phyloP scores from a whole-genome alignment of 2,888 invertebrate genomes.

The Leptinotarsa peninsularis region DNA sequence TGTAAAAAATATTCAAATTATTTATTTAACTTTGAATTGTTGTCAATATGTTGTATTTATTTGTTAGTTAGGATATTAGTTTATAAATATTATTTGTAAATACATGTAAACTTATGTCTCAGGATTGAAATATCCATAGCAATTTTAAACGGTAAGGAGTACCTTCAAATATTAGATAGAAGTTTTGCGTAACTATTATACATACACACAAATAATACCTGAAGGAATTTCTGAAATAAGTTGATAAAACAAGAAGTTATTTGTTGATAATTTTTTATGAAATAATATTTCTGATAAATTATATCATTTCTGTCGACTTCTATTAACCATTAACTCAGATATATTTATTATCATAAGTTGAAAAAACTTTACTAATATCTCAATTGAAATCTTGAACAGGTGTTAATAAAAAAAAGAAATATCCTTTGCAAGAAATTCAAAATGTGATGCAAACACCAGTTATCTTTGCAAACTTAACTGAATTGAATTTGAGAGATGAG shows the following conservation, averaged over 20 bases:
- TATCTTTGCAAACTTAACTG: background rate
- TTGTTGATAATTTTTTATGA: too few relatives aligned
- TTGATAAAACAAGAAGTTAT: background rate
- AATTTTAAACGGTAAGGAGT: constrained; percentile 8
- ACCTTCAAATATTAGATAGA: background rate
- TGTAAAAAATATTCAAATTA: constrained; percentile 31
- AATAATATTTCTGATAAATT: too few relatives aligned
- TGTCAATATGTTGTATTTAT: constrained; percentile 45
- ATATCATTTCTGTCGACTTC: too few relatives aligned
- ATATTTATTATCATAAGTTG: too few relatives aligned
- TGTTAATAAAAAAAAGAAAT: too few relatives aligned
- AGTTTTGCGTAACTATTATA: background rate
- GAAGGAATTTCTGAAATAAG: background rate
- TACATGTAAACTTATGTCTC: constrained; percentile 46
- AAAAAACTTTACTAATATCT: too few relatives aligned
- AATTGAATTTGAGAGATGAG: background rate
- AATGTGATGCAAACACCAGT: too few relatives aligned
- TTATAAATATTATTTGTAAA: constrained; percentile 41
- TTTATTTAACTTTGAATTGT: constrained; percentile 33
- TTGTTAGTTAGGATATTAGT: constrained; percentile 38
- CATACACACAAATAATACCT: background rate
- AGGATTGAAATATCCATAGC: constrained; percentile 44
- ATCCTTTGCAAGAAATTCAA: too few relatives aligned
- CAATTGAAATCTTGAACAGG: too few relatives aligned
- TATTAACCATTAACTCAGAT: too few relatives aligned